Conservation (phyloP, 2,797 vertebrate species). For the Mus spretus region DNA sequence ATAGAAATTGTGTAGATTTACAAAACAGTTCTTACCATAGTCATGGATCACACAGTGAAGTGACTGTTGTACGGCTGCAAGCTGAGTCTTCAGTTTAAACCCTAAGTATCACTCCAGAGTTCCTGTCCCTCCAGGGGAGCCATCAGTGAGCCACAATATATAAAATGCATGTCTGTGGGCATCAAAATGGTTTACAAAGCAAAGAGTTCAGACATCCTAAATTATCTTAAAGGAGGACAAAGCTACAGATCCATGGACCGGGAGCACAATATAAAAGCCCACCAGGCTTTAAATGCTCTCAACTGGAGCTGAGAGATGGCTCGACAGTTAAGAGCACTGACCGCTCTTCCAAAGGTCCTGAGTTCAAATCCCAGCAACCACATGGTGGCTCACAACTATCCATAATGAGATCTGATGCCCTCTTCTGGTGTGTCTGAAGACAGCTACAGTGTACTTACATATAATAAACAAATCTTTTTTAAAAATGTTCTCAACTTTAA, state of each 20-base stretch:
- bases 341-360: too few species aligned
- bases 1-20: conserved; percentile 34
- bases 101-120: not conserved
- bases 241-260: conserved; percentile 42
- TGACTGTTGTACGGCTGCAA: not conserved
- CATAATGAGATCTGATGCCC: too few species aligned
- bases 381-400: too few species aligned
- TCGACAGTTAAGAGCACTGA: too few species aligned
- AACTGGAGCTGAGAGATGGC: too few species aligned
- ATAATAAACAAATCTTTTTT: too few species aligned
- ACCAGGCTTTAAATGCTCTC: conserved; percentile 60
- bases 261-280: conserved; percentile 61
- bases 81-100: conserved; percentile 7
- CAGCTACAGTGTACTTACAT: too few species aligned
- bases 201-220: conserved; percentile 53
- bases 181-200: conserved; percentile 29
- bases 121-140: conserved; percentile 5
- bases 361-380: too few species aligned
- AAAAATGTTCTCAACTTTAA: conserved; percentile 66
- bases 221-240: conserved; percentile 10
- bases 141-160: not conserved
- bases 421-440: too few species aligned
- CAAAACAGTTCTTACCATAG: conserved; percentile 1
- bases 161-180: not conserved
- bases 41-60: not conserved